Base-by-base conservation (phyloP, 1,140 invertebrate species). In the Platyscapa corneri region DNA sequence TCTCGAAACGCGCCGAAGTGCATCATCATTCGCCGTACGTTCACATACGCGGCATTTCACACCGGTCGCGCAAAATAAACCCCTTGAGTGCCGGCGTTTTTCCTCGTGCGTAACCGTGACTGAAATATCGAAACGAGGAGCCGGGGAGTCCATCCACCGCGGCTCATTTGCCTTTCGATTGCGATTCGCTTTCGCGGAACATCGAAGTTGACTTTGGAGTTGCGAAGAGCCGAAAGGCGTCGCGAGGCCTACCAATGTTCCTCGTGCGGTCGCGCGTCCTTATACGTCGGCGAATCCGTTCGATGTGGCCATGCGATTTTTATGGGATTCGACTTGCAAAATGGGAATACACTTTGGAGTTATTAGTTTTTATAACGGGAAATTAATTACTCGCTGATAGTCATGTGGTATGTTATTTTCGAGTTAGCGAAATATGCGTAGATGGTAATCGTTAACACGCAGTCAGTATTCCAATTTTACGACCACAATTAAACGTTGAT, bases 91-190 rank as follows among this genome's bases (percentile, higher is more conserved):
- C 56, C 56, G 56, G 5, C 56, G 56, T 27, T 27, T 23, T 14
- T 10, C 10, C 27, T 0, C 18, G 34, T 30, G 46, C 49, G 70
- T 30, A 30, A 32, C 20, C 82, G 82, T 84, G 82, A 84, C 75
- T 70, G 60, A 70, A 77, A 78, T 84, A 30, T 2, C 60, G 39
- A 78, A 77, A 20, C 12, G 37, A 46, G 42, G 5, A 46, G 49
- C 49, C 49, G 12, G 2, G 49, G 1, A 18, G 16, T 53, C 16
- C 49, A 18, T 53, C 18, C 32, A 34, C 39, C 42, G 65, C 32
- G 20, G 30, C 65, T 76, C 70, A 76, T 75, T 83, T 75, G 82
- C 82, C 56, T 83, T 82, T 65, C 34, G 82, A 76, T 82, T 74
- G 46, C 5, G 23, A 18, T 14, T 53, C 49, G 49, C 39, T 76